phyloP scores from a whole-genome alignment of 1,140 invertebrate genomes.

The Pristionchus pacificus region DNA sequence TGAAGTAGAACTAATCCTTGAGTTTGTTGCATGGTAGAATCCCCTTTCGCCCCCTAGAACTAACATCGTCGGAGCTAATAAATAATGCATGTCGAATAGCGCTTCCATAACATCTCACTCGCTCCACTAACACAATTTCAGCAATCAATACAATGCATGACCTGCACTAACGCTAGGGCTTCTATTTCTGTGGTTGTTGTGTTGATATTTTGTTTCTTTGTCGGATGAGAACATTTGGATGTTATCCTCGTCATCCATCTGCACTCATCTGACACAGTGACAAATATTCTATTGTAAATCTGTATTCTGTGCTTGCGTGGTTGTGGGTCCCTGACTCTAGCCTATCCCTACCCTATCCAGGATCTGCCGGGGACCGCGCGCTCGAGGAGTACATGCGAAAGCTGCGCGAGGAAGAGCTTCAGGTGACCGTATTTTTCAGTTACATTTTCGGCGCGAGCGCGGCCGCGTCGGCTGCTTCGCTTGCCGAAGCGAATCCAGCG shows the following conservation, averaged over 20 bases:
- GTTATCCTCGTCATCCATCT: not conserved
- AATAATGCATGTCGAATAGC: not conserved
- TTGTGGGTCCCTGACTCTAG: no score
- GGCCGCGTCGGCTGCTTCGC: no score
- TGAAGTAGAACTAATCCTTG: conserved; percentile 2
- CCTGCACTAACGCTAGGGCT: not conserved
- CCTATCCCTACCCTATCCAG: no score
- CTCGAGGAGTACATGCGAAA: no score
- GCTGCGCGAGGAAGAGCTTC: no score
- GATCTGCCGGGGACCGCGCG: no score
- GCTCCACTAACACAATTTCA: not conserved
- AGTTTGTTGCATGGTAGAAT: not conserved
- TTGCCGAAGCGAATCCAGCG: no score
- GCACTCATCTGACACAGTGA: not conserved
- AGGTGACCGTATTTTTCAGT: no score
- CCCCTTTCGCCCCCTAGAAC: not conserved
- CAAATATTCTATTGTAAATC: not conserved
- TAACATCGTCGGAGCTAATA: not conserved
- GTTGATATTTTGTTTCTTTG: no score
- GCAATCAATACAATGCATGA: not conserved
- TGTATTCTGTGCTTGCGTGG: not conserved
- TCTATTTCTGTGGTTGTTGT: not conserved
- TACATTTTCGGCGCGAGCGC: no score
- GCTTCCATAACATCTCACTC: not conserved
- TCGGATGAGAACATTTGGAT: no score